These are phyloP conservation scores for Zapus hudsonius DNA, from an alignment of 2,113 vertebrate genomes.

Conservation along the genomic window DNA sequence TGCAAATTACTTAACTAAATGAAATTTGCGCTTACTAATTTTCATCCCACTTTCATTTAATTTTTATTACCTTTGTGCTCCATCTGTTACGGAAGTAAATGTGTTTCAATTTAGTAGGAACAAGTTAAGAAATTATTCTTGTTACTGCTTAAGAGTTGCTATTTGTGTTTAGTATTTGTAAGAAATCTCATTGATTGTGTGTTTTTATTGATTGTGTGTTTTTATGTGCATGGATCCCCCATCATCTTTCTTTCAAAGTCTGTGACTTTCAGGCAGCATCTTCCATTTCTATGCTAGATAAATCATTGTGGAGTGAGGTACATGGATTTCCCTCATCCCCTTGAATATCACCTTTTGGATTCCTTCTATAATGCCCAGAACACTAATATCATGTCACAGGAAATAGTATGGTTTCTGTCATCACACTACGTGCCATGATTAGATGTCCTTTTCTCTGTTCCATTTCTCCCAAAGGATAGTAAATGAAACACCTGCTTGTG, in stretches of 20 bases:
- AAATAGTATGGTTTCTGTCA: neutral
- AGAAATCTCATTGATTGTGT: conserved; percentile 25
- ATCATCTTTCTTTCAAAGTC: neutral
- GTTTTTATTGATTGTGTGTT: neutral
- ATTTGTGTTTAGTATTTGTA: conserved; percentile 26
- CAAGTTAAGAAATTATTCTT: conserved; percentile 52
- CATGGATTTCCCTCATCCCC: neutral
- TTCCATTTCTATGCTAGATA: neutral
- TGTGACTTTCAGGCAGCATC: neutral
- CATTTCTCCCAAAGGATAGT: neutral
- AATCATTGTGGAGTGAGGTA: neutral
- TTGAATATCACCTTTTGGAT: neutral
- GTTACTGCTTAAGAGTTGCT: conserved; percentile 6
- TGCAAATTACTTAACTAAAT: conserved; percentile 33
- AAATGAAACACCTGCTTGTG: neutral
- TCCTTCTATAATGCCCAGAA: neutral
- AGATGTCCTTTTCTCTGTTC: neutral
- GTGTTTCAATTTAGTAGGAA: conserved; percentile 42
- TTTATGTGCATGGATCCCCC: neutral
- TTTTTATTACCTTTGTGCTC: conserved; percentile 56
- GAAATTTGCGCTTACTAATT: conserved; percentile 31
- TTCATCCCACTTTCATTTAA: conserved; percentile 19
- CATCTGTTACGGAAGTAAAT: conserved; percentile 37
- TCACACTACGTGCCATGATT: neutral
- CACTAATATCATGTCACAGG: neutral